Percentiles rank a stretch among this genome's conserved stretches.
phyloP scores from a whole-genome alignment of 30 jellyfish, hydroid and myxozoan species.

The Sanderia malayensis region DNA sequence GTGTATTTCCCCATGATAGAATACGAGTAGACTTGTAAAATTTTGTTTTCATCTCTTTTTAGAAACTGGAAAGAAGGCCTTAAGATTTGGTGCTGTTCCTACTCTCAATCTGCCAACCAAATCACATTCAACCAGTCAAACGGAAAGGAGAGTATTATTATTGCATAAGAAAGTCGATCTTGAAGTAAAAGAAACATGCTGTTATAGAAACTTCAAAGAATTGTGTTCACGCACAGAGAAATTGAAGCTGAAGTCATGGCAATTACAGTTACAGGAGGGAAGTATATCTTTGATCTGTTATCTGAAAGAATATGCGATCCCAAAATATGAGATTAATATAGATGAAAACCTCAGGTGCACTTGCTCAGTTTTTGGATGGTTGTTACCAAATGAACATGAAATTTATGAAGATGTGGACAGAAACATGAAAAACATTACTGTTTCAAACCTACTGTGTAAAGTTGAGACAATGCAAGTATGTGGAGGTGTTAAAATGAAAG shows the following conservation, averaged over 20 bases:
- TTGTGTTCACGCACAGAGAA: neutral
- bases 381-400: constrained; percentile 7
- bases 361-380: constrained; percentile 9
- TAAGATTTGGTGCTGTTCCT: constrained; percentile 10
- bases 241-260: neutral
- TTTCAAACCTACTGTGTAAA: neutral
- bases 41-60: neutral
- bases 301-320: neutral
- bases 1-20: neutral
- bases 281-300: too few relatives aligned
- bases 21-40: neutral
- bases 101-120: constrained; percentile 11
- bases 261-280: neutral
- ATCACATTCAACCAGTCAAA: neutral
- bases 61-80: constrained; percentile 7
- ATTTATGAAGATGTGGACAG: constrained; percentile 1
- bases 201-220: neutral
- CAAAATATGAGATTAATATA: neutral
- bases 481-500: neutral
- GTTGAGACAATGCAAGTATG: constrained; percentile 4
- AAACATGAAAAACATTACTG: constrained; percentile 6
- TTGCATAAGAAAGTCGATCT: neutral
- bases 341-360: neutral
- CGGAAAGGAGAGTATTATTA: neutral
- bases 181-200: neutral